These are phyloP conservation scores for Acleris emargana DNA, from an alignment of 2,888 invertebrate species.

Conservation along the genomic window DNA sequence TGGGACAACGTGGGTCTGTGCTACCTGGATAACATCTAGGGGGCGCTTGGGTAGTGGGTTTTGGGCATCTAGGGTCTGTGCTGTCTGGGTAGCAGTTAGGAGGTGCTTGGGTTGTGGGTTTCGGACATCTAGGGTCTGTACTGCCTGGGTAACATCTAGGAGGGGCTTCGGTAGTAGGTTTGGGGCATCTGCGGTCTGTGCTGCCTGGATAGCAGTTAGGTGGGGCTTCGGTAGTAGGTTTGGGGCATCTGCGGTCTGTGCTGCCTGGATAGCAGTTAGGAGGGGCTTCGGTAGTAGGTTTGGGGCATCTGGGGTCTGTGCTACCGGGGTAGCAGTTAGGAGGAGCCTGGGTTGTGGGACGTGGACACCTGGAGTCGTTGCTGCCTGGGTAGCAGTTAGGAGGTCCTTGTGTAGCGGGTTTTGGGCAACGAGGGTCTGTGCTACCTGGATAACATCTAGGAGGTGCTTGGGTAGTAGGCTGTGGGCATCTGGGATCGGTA, in stretches of 20 bases:
- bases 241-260: slow-evolving; percentile 46
- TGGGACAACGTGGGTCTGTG: slow-evolving; percentile 54
- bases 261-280: slow-evolving; percentile 42
- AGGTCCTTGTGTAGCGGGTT: slow-evolving; percentile 42
- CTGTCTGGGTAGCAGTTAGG: slow-evolving; percentile 56
- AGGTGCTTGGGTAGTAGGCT: slow-evolving; percentile 41
- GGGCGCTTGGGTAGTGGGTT: slow-evolving; percentile 39
- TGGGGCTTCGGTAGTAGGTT: slow-evolving; percentile 51
- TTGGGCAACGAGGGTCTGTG: slow-evolving; percentile 48
- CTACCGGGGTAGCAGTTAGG: slow-evolving; percentile 51
- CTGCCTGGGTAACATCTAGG: slow-evolving; percentile 45
- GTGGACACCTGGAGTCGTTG: slow-evolving; percentile 51
- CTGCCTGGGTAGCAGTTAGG: slow-evolving; percentile 55
- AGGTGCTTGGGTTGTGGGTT: slow-evolving; percentile 40
- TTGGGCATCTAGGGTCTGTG: slow-evolving; percentile 46
- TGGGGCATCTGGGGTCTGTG: slow-evolving; percentile 41
- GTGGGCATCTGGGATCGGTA: slow-evolving; percentile 58
- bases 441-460: slow-evolving; percentile 44
- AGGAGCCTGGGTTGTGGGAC: slow-evolving; percentile 40
- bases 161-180: slow-evolving; percentile 40
- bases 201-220: slow-evolving; percentile 40
- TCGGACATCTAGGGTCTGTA: slow-evolving; percentile 43
- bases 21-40: slow-evolving; percentile 49
- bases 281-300: slow-evolving; percentile 36
- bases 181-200: slow-evolving; percentile 50